A percentile compares a stretch with the other conserved stretches of the same genome.
phyloP scores from a whole-genome alignment of 2,888 invertebrate genomes.

The Pseudococcus longispinus region DNA sequence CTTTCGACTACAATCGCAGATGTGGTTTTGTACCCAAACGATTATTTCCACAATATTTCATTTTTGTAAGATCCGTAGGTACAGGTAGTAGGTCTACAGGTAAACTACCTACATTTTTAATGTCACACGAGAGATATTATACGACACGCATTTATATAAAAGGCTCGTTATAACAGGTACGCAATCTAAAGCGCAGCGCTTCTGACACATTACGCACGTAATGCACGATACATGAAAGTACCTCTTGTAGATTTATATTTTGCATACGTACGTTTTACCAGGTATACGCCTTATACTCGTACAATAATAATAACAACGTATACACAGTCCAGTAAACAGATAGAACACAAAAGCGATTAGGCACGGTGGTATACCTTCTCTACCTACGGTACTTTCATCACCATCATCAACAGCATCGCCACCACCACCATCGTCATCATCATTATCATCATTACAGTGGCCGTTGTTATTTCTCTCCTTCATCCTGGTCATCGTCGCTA shows the following conservation, averaged over 20 bases:
- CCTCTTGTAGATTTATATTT: background rate
- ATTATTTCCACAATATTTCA: background rate
- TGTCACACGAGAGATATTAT: too few relatives aligned
- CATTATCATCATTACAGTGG: background rate
- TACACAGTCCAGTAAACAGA: constrained; percentile 16
- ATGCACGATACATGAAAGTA: background rate
- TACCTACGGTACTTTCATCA: background rate
- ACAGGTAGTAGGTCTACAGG: too few relatives aligned
- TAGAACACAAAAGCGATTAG: constrained; percentile 7
- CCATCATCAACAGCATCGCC: background rate
- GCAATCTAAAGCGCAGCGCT: background rate
- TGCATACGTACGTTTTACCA: background rate
- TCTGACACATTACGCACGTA: constrained; percentile 6
- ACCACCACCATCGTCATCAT: background rate
- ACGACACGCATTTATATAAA: background rate
- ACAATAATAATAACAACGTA: background rate
- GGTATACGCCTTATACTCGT: background rate
- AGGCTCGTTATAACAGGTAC: background rate
- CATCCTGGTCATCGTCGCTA: background rate
- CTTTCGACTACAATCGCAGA: background rate
- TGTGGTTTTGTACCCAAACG: background rate
- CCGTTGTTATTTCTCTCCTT: background rate
- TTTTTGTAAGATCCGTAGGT: too few relatives aligned
- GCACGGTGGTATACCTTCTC: background rate
- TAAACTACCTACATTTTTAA: too few relatives aligned